Evolutionary conservation across 2,797 vertebrate species (phyloP).

Genomic region (Onychomys leucogaster): DNA sequence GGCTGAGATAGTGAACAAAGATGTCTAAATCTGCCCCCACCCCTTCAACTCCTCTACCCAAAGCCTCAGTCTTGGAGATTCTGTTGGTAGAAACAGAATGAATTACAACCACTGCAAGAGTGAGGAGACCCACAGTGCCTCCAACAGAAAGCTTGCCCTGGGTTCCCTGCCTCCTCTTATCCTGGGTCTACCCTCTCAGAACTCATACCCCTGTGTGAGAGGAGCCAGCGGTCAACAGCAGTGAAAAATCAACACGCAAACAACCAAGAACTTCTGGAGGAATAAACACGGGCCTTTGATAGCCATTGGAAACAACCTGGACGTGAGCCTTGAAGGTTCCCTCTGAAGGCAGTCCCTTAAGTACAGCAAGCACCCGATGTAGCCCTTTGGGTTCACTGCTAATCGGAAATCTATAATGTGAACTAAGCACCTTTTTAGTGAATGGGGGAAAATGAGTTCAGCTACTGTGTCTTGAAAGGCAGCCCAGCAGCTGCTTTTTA

Average conservation of each 20-base stretch:
- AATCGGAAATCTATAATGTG: slow-evolving; percentile 74
- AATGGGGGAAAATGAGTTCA: slow-evolving; percentile 59
- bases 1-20: not conserved
- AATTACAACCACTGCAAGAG: not conserved
- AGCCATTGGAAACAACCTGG: slow-evolving; percentile 27
- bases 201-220: not conserved
- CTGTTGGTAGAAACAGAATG: not conserved
- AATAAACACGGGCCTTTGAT: not conserved
- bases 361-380: not conserved
- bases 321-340: slow-evolving; percentile 10
- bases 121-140: not conserved
- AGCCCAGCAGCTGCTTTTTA: slow-evolving; percentile 29
- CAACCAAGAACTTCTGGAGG: not conserved
- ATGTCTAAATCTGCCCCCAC: not conserved
- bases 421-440: slow-evolving; percentile 65
- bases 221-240: not conserved
- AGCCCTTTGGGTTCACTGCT: slow-evolving; percentile 57
- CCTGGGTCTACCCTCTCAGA: not conserved
- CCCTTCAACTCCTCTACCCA: not conserved
- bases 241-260: slow-evolving; percentile 16
- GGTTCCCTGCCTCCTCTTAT: not conserved
- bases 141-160: not conserved
- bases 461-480: slow-evolving; percentile 42
- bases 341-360: slow-evolving; percentile 53
- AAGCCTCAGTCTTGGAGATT: not conserved